phyloP scores from a whole-genome alignment of 2,888 invertebrate genomes.

The Hydropsyche betteni region DNA sequence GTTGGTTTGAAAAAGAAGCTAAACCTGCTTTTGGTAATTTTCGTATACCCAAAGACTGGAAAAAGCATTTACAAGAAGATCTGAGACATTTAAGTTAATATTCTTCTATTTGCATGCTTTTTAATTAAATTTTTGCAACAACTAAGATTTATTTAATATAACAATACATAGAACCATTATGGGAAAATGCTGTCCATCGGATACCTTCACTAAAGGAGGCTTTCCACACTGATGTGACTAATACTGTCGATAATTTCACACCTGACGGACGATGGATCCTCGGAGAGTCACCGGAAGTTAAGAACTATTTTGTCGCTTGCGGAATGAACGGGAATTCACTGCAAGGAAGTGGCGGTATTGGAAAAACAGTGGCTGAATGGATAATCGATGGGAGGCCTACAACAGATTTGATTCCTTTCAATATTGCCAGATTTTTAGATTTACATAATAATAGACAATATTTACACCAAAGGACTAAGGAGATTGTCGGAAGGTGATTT shows the following conservation, averaged over 20 bases:
- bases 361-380: conserved; percentile 74
- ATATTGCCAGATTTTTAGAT: conserved; percentile 72
- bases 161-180: conserved; percentile 59
- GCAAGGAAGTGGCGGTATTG: conserved; percentile 76
- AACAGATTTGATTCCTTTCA: conserved; percentile 70
- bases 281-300: conserved; percentile 74
- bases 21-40: conserved; percentile 69
- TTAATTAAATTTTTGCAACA: too few relatives aligned
- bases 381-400: conserved; percentile 72
- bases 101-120: too few relatives aligned
- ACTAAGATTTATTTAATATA: too few relatives aligned
- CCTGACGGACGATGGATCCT: conserved; percentile 76
- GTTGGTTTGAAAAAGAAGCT: conserved; percentile 73
- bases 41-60: conserved; percentile 63
- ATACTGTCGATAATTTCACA: conserved; percentile 76
- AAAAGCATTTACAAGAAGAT: conserved; percentile 65
- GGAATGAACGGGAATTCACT: conserved; percentile 77
- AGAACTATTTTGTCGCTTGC: conserved; percentile 77
- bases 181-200: conserved; percentile 65
- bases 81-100: conserved; percentile 70
- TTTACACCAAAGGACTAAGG: conserved; percentile 70
- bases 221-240: conserved; percentile 65
- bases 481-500: conserved; percentile 69
- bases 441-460: conserved; percentile 72
- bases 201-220: conserved; percentile 67